Percentiles rank a stretch among this genome's conserved stretches.
Evolutionary conservation across 2,888 invertebrate species (phyloP).

Genomic region (Helobdella robusta): DNA sequence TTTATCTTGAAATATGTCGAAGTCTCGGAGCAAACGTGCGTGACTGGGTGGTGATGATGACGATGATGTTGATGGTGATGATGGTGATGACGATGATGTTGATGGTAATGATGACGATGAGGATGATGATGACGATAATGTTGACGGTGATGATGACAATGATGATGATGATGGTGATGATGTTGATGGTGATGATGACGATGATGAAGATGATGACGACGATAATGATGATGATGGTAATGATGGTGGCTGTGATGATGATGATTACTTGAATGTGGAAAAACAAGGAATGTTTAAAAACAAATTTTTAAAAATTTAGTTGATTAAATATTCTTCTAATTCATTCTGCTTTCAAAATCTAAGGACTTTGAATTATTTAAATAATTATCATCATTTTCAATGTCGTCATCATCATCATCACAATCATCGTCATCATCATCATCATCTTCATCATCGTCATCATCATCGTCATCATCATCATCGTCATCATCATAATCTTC

Average conservation of each 20-base stretch:
- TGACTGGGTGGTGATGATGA: neutral
- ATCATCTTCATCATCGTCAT: neutral
- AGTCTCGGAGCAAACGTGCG: neutral
- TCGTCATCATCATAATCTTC: conserved; percentile 19
- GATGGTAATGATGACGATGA: conserved; percentile 7
- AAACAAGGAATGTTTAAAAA: too few relatives aligned
- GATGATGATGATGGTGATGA: conserved; percentile 9
- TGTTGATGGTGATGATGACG: conserved; percentile 9
- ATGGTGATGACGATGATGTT: conserved; percentile 16
- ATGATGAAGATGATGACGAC: neutral
- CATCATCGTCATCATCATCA: conserved; percentile 13
- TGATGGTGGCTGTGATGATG: too few relatives aligned
- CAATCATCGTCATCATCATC: neutral
- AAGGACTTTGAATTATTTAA: too few relatives aligned
- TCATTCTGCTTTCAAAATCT: too few relatives aligned
- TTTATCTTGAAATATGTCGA: neutral
- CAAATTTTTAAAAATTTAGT: too few relatives aligned
- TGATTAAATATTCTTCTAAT: too few relatives aligned
- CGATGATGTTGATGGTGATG: conserved; percentile 7
- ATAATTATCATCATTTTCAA: conserved; percentile 4
- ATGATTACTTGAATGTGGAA: too few relatives aligned
- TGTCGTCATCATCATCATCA: conserved; percentile 2
- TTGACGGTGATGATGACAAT: conserved; percentile 12
- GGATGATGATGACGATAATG: conserved; percentile 15
- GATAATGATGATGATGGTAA: neutral